Evolutionary conservation across 2,797 vertebrate species (phyloP).

Genomic region (Artibeus jamaicensis): DNA sequence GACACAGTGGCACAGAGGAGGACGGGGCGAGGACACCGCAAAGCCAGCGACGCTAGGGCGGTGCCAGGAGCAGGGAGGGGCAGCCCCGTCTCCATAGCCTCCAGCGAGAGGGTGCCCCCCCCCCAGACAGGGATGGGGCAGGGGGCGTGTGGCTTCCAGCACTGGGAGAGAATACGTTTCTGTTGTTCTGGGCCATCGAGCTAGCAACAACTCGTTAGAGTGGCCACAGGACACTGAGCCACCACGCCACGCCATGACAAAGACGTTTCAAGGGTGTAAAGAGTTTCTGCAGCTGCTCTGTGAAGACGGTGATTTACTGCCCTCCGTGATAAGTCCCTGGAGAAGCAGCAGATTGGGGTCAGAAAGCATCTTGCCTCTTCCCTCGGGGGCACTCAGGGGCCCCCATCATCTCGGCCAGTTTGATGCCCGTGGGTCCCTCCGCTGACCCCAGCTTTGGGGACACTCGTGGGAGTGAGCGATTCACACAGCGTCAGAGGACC

Average conservation of each 20-base stretch:
- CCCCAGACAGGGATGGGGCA: not conserved
- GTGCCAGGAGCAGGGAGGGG: not conserved
- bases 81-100: not conserved
- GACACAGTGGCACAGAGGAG: not conserved
- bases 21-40: accelerated
- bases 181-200: not conserved
- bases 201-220: not conserved
- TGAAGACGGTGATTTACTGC: not conserved
- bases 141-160: not conserved
- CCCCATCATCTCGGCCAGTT: not conserved
- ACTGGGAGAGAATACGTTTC: not conserved
- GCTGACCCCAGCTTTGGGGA: not conserved
- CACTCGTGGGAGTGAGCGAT: not conserved
- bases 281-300: not conserved
- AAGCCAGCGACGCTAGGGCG: not conserved
- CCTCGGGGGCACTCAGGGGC: not conserved
- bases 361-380: not conserved
- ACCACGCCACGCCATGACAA: not conserved
- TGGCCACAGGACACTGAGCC: not conserved
- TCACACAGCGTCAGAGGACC: not conserved
- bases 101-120: not conserved
- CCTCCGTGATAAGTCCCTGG: no score
- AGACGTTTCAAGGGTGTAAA: slow-evolving; percentile 5
- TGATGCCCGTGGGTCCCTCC: not conserved
- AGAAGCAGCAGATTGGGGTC: not conserved